These are phyloP conservation scores for Spisula subtruncata DNA, from an alignment of 2,888 invertebrate species.

Conservation along the genomic window DNA sequence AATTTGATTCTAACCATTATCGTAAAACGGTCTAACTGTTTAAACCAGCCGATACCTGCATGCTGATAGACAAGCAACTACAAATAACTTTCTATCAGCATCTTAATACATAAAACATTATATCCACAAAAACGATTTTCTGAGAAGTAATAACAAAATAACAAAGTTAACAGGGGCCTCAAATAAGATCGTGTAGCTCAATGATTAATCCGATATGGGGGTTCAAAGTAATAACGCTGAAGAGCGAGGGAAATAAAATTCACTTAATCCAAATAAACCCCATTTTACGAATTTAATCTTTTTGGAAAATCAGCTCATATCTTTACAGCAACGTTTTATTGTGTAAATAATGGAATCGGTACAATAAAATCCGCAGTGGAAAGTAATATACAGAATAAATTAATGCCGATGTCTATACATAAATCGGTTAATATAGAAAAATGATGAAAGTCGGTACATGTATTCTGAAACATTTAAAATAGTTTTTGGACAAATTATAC, in stretches of 20 bases:
- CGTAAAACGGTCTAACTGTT: too few relatives aligned
- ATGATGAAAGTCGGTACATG: too few relatives aligned
- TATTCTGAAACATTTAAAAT: too few relatives aligned
- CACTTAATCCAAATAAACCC: constrained; percentile 6
- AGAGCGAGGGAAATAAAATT: background rate
- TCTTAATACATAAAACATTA: background rate
- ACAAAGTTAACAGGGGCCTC: background rate
- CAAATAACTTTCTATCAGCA: too few relatives aligned
- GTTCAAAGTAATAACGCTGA: background rate
- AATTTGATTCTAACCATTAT: too few relatives aligned
- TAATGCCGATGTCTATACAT: background rate
- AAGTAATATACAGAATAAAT: background rate
- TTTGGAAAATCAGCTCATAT: constrained; percentile 4
- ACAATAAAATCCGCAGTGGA: background rate
- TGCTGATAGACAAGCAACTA: too few relatives aligned
- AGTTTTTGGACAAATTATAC: too few relatives aligned
- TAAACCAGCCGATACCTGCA: too few relatives aligned
- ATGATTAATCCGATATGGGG: background rate
- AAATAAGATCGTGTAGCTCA: background rate
- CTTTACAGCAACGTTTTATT: constrained; percentile 11
- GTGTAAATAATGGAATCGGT: background rate
- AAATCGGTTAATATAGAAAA: background rate
- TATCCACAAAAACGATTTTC: background rate
- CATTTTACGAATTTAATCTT: constrained; percentile 8
- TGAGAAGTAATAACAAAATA: background rate